A percentile compares a stretch with the other conserved stretches of the same genome.
Conservation (phyloP, 2,888 invertebrate genomes). For the Drosophila austrosaltans region DNA sequence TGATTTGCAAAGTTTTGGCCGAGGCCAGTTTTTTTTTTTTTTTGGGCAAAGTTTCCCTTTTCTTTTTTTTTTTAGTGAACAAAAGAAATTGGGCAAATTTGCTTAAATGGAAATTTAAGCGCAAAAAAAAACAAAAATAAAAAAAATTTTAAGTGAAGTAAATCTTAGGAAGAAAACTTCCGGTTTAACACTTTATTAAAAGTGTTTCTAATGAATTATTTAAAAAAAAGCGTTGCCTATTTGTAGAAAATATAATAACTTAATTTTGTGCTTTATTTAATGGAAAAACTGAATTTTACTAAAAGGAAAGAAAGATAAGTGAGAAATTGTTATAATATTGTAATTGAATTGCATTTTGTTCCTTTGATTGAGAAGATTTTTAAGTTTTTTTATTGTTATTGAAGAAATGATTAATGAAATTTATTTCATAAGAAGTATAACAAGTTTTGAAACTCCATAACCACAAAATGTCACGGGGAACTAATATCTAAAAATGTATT, state of each 20-base stretch:
- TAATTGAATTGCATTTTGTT: too few species aligned
- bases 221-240: neutral
- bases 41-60: conserved; percentile 7
- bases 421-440: too few species aligned
- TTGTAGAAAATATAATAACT: neutral
- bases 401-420: too few species aligned
- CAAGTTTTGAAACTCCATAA: too few species aligned
- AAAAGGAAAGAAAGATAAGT: too few species aligned
- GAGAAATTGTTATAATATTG: too few species aligned
- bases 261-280: neutral
- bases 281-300: neutral
- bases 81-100: conserved; percentile 8
- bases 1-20: conserved; percentile 31
- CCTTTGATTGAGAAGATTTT: too few species aligned
- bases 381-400: too few species aligned
- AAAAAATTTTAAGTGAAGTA: neutral
- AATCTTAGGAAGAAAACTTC: neutral
- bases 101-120: conserved; percentile 8
- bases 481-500: too few species aligned
- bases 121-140: neutral
- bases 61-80: neutral
- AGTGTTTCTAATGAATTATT: neutral
- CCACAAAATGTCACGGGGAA: too few species aligned
- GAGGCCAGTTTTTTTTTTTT: neutral
- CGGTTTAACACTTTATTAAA: neutral